A percentile compares a stretch with the other conserved stretches of the same genome.
These are phyloP conservation scores for Marasmarcha lunaedactyla DNA, from an alignment of 2,888 invertebrate species.

Conservation along the genomic window DNA sequence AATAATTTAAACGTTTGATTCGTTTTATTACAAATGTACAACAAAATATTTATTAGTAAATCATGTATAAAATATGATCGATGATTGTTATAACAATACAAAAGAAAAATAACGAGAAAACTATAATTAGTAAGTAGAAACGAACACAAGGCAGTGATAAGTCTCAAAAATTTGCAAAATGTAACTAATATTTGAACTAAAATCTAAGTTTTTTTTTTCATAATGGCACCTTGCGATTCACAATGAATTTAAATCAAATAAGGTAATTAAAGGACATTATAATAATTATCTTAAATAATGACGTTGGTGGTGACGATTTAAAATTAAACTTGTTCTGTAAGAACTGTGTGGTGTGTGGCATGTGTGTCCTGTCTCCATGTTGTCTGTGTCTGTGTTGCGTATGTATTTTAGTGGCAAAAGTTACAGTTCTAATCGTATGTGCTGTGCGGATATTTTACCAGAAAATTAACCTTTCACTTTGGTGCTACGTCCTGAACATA, in stretches of 20 bases:
- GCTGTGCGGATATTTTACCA: slow-evolving; percentile 38
- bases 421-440: slow-evolving; percentile 28
- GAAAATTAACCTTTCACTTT: slow-evolving; percentile 32
- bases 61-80: slow-evolving; percentile 25
- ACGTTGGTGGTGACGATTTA: slow-evolving; percentile 13
- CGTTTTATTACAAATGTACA: slow-evolving; percentile 48
- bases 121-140: slow-evolving; percentile 31
- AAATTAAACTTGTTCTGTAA: slow-evolving; percentile 9
- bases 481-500: slow-evolving; percentile 50
- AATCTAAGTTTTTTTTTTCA: slow-evolving; percentile 48
- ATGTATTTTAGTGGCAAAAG: slow-evolving; percentile 17
- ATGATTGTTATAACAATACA: slow-evolving; percentile 17
- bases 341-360: slow-evolving; percentile 8
- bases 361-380: slow-evolving; percentile 20
- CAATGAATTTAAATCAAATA: slow-evolving; percentile 12
- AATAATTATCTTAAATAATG: slow-evolving; percentile 22
- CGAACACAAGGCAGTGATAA: slow-evolving; percentile 54
- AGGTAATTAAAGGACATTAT: neutral
- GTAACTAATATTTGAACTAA: slow-evolving; percentile 22
- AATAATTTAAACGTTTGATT: slow-evolving; percentile 32
- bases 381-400: slow-evolving; percentile 16
- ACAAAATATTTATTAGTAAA: slow-evolving; percentile 35
- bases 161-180: slow-evolving; percentile 36
- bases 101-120: slow-evolving; percentile 32
- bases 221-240: slow-evolving; percentile 65